Base-by-base conservation (phyloP, 2,888 invertebrate species). In the Hirudinaria manillensis region DNA sequence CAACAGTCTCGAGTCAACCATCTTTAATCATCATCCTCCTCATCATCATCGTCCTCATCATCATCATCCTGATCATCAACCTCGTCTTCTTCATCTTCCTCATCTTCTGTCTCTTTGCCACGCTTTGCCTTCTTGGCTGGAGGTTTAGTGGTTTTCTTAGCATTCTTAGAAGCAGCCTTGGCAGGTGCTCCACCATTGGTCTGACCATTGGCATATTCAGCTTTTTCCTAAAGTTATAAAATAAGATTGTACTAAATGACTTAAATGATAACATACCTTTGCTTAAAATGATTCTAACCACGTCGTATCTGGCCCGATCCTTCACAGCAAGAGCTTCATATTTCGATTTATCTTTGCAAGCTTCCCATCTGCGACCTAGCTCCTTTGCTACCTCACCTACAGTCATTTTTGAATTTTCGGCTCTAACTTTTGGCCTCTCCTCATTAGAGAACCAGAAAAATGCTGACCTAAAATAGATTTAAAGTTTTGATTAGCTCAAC, bases 381-480 rank as follows among this genome's bases (percentile, higher is more conserved):
- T 95, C 95, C 88, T 97, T 97, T 83, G 97, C 96, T 82, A 96
- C 92, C 82, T 96, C 95, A 36, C 97, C 97, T 83, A 98, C 96
- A 72, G 94, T 92, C 85, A 91, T 94, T 85, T 94, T 94, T 0
- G 97, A 96, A 87, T 96, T 92, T 77, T 89, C 89, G 77, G 90
- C 92, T 88, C 95, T 94, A 78, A 99, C 94, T 84, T 93, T 94
- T 56, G 92, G 91, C 82, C 99, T 91, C 86, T 96, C 96, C 84
- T 98, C 98, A 86, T 94, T 94, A 86, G 96, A 98, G 89, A 98
- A 99, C 92, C 95, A 94, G 89, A 99, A 99, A 89, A 98, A 99
- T 75, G 97, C 98, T 80, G 98, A 98, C 85, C 96, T 97, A 87
- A 73, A 85, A 72, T 34, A 38, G 16, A 72, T 13, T 51, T 68